phyloP scores from a whole-genome alignment of 64 coral and sea anemone genomes.

The Astreopora myriophthalma region DNA sequence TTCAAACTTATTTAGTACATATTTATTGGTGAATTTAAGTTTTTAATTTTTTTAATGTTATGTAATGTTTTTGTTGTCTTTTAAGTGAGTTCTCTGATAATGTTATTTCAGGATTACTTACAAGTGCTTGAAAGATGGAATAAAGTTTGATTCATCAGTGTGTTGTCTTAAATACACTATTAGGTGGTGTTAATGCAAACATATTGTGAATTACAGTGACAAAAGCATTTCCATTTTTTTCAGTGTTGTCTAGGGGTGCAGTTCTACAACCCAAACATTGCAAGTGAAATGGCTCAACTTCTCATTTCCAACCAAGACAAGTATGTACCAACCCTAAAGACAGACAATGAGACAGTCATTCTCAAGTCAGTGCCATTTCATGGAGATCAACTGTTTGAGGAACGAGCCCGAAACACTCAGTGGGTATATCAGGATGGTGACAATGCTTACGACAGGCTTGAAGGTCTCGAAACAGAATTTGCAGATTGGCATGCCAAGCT shows the following conservation, averaged over 20 bases:
- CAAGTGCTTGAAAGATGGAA: not conserved
- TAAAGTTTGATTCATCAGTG: not conserved
- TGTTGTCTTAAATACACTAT: not conserved
- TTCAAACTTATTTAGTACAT: not conserved
- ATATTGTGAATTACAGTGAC: not conserved
- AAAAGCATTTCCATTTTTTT: not conserved
- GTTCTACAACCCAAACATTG: conserved; percentile 51
- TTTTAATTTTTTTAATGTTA: not conserved
- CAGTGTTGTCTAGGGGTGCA: conserved; percentile 17
- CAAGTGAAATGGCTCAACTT: conserved; percentile 60
- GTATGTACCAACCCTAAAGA: conserved; percentile 16
- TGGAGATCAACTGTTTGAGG: conserved; percentile 37
- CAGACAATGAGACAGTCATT: not conserved
- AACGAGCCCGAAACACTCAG: not conserved
- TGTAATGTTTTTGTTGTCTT: not conserved
- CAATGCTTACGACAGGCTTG: conserved; percentile 2
- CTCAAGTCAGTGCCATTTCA: conserved; percentile 22
- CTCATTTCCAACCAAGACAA: conserved; percentile 44
- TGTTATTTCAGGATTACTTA: not conserved
- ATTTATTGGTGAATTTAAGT: not conserved
- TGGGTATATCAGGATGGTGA: conserved; percentile 42
- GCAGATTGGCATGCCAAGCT: conserved; percentile 58
- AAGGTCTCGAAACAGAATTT: conserved; percentile 23
- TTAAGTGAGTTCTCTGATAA: not conserved
- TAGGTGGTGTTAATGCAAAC: not conserved